Evolutionary conservation across 2,888 invertebrate species (phyloP).

Genomic region (Stenoptilia bipunctidactyla): DNA sequence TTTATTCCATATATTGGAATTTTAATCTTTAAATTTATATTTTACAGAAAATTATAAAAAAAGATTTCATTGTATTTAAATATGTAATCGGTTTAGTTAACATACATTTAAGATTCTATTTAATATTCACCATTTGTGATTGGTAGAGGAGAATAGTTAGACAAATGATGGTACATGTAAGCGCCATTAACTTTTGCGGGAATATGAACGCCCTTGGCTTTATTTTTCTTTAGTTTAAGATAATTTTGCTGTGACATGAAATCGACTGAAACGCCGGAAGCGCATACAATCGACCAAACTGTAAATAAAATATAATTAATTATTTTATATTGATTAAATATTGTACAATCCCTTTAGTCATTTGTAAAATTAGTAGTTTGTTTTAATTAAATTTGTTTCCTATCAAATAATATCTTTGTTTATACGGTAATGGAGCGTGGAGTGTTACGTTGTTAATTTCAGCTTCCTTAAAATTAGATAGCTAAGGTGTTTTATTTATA

Average conservation of each 20-base stretch:
- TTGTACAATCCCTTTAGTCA: slow-evolving; percentile 1
- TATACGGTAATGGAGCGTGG: no score
- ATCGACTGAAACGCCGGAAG: not conserved
- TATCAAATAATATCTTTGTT: no score
- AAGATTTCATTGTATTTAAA: no score
- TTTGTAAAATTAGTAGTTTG: not conserved
- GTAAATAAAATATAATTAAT: slow-evolving; percentile 1
- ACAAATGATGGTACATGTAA: not conserved
- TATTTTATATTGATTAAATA: slow-evolving; percentile 1
- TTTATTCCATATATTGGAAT: no score
- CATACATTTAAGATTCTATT: no score
- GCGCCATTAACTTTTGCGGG: not conserved
- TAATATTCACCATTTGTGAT: not conserved
- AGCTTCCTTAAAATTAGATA: no score
- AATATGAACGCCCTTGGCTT: not conserved
- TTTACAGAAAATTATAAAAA: no score
- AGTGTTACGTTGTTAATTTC: no score
- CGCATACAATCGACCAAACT: not conserved
- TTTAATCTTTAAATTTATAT: no score
- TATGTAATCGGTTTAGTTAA: no score
- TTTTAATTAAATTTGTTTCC: not conserved
- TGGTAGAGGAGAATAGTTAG: not conserved
- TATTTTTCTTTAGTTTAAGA: not conserved
- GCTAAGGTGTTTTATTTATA: no score
- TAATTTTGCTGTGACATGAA: not conserved